Base-by-base conservation (phyloP, 2,113 vertebrate genomes). In the Arvicanthis niloticus region DNA sequence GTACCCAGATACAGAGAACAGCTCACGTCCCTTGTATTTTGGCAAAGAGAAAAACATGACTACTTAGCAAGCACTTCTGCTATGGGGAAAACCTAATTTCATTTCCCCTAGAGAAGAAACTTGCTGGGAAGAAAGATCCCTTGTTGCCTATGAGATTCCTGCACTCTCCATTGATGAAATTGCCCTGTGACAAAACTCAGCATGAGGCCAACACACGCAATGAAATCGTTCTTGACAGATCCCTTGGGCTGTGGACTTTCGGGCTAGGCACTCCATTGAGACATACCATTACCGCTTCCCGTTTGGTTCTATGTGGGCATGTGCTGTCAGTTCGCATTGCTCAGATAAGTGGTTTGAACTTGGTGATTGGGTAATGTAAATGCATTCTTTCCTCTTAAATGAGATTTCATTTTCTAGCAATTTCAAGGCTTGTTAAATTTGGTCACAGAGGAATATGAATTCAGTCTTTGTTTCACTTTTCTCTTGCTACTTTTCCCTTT, bases 201-300 rank as follows among this genome's bases (percentile, higher is more conserved):
- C 67, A 40, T 17, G 85, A 89, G 92, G 97, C 77, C 48, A 42
- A 24, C 94, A 73, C 96, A 94, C 40, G 93, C 84, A 90, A 95
- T 97, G 98, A 98, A 98, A 98, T 98, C 96, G 97, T 96, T 98
- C 96, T 97, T 97, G 98, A 98, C 98, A 97, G 89, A 93, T 95
- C 97, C 97, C 97, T 97, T 98, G 97, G 98, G 98, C 98, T 70
- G 1, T 72, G 98, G 93, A 93, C 95, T 98, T 98, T 98, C 92
- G 48, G 68, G 95, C 84, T 96, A n/a, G 95, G 89, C 76, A 75
- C 92, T 96, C 96, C 92, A 95, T 94, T 51, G 96, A 97, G 96
- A 98, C 0, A 0, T 72, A 80, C 96, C 97, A 88, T 97, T 97
- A 97, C 98, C 98, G 96, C 97, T 98, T 98, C 91, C 73, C 96